Evolutionary conservation across 2,113 vertebrate genomes (phyloP).

Genomic region (Ibidorhyncha struthersii): DNA sequence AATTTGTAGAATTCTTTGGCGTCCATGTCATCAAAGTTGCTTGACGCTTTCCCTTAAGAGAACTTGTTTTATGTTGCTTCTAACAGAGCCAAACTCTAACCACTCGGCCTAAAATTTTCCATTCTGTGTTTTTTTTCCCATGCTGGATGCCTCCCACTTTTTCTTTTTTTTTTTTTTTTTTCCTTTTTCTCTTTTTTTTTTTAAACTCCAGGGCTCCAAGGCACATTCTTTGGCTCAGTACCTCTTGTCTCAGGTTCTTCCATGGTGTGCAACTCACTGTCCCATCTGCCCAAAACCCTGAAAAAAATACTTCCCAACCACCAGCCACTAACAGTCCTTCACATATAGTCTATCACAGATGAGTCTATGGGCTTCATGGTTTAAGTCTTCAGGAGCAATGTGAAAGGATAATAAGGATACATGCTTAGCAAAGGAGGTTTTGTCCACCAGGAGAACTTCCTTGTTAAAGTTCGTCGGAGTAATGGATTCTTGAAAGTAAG

Average conservation of each 20-base stretch:
- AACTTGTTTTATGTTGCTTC: constrained; percentile 7
- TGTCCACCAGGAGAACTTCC: background rate
- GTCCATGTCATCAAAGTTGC: background rate
- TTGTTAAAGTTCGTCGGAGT: background rate
- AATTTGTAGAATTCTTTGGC: constrained; percentile 35
- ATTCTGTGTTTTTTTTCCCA: background rate
- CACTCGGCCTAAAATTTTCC: constrained; percentile 36
- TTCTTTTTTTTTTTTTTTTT: background rate
- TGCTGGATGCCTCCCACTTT: background rate
- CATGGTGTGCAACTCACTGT: background rate
- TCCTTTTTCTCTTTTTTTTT: background rate
- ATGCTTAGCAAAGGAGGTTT: background rate
- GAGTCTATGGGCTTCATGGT: background rate
- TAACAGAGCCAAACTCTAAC: constrained; percentile 18
- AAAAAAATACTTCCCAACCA: background rate
- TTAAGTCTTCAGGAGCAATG: background rate
- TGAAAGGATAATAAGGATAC: background rate
- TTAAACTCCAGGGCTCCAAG: background rate
- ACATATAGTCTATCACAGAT: background rate
- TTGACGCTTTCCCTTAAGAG: background rate
- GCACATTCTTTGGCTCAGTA: background rate
- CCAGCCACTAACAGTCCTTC: background rate
- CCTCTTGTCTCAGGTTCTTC: background rate
- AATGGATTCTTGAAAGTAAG: background rate
- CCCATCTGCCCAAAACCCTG: background rate